Evolutionary conservation across 1,140 invertebrate species (phyloP), one percentile per base, ranked within the genome.

Genomic region (Brevipalpus yothersi): DNA sequence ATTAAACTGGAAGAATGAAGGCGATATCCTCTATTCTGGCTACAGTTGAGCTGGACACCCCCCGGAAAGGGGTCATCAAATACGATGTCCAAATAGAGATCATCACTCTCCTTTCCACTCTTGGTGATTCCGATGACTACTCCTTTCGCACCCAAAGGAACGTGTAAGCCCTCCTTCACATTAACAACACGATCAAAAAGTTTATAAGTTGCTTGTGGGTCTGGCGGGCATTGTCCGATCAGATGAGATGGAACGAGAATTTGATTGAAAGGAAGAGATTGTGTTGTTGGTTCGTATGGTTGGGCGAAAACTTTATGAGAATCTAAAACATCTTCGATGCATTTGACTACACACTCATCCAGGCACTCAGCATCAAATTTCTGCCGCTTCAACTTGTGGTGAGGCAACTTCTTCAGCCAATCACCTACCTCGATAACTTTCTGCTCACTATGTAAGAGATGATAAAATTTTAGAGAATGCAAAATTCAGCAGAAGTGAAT

Each of bases 161-260:
- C 84, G 2, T 78, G 77, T 64, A 80, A 83, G 54, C 78, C 77
- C 53, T 79, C 76, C 42, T 80, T 75, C 0, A 84, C 77, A 65
- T 82, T 80, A 2, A 92, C 78, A 45, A 96, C 80, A 58, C 91
- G 76, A 69, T 95, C 89, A 63, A 85, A 82, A 49, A 95, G 65
- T 61, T 74, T 65, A 68, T 79, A 82, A 4, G 74, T 75, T 0
- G 79, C 76, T 15, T 69, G 72, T 0, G 76, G 71, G 72, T 90
- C 86, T 0, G 84, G 80, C 2, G 76, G 49, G 9, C n/a, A 51
- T n/a, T 51, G 49, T 9, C 49, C 49, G 21, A 75, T 51, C 3
- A 51, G n/a, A 17, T 51, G n/a, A 19, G 49, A 59, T n/a, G 65
- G 67, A 55, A 58, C 58, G 67, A 79, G 82, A 1, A 92, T 67